Percentiles rank a stretch among this genome's conserved stretches.
phyloP scores from a whole-genome alignment of 1,140 invertebrate species.

The Brachionus sp. region DNA sequence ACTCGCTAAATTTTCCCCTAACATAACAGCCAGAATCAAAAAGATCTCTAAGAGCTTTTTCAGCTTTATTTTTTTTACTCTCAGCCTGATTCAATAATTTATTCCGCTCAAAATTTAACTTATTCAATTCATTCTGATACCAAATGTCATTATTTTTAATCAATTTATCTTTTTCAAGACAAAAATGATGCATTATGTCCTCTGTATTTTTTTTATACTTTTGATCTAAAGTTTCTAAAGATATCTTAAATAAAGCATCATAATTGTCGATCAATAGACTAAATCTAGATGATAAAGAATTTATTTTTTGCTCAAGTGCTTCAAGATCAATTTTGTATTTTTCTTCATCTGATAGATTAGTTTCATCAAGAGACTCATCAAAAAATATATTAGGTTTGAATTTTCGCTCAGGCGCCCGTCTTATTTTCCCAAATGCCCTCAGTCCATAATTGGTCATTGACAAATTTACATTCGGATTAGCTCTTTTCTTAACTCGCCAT shows the following conservation, averaged over 20 bases:
- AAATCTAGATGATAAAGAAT: background rate
- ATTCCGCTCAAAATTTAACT: background rate
- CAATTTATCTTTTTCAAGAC: background rate
- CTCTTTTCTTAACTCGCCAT: background rate
- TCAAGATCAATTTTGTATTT: background rate
- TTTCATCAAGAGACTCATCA: background rate
- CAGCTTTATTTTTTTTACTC: background rate
- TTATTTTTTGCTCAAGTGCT: background rate
- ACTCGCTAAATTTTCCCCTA: background rate
- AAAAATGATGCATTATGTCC: background rate
- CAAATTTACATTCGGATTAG: conserved; percentile 2
- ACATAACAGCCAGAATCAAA: conserved; percentile 1
- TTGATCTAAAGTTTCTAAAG: background rate
- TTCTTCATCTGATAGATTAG: background rate
- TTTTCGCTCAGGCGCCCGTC: background rate
- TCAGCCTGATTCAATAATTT: background rate
- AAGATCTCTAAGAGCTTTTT: background rate
- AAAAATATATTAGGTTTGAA: conserved; percentile 10
- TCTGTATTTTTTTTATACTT: background rate
- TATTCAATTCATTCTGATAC: background rate
- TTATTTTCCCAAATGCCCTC: background rate
- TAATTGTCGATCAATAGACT: background rate
- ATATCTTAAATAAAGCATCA: background rate
- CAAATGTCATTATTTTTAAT: background rate
- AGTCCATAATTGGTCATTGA: background rate